A percentile compares a stretch with the other conserved stretches of the same genome.
These are phyloP conservation scores for Phaenicophaeus curvirostris DNA, from an alignment of 2,797 vertebrate genomes.

Conservation along the genomic window DNA sequence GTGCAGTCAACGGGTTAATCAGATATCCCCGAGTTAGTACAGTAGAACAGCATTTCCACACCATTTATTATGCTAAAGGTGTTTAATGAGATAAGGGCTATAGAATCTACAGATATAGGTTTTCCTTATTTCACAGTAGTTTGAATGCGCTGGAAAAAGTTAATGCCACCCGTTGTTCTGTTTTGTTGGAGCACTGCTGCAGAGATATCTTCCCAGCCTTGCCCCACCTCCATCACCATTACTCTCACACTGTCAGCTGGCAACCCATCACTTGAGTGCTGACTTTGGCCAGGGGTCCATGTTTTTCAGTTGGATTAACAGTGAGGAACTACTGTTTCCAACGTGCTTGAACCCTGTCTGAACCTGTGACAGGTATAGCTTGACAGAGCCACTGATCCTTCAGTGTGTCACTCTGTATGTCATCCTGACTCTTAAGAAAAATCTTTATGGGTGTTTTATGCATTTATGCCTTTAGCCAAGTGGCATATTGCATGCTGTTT, in stretches of 20 bases:
- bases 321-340: neutral
- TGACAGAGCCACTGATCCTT: neutral
- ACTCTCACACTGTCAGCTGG: neutral
- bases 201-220: neutral
- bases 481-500: neutral
- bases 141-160: neutral
- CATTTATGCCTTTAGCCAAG: neutral
- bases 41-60: neutral
- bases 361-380: neutral
- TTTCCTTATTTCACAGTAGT: neutral
- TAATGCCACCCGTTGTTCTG: neutral
- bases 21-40: neutral
- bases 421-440: neutral
- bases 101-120: neutral
- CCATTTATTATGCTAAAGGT: neutral
- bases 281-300: neutral
- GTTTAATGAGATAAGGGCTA: neutral
- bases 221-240: neutral
- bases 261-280: neutral
- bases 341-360: neutral
- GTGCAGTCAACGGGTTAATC: neutral
- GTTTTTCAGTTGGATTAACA: neutral
- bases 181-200: neutral
- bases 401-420: rapidly evolving
- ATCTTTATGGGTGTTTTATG: neutral